Evolutionary conservation across 2,797 vertebrate genomes (phyloP), one percentile per base, ranked within the genome.

Genomic region (Myioborus miniatus): DNA sequence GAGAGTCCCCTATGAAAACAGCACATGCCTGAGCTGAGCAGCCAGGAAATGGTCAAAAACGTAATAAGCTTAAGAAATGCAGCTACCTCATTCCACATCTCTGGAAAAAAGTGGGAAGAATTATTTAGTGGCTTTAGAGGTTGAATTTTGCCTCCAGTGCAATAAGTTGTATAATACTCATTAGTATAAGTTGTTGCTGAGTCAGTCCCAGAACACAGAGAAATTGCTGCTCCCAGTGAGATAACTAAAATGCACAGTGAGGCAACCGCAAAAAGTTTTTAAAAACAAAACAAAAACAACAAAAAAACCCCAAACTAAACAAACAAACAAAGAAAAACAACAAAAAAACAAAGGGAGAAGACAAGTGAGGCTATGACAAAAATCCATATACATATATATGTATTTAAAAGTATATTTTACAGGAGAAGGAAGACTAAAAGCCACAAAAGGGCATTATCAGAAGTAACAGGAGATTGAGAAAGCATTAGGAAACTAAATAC

Each of bases 11-110:
- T 52, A 26, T 17, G 23, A 71, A 80, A 70, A 59, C 0, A 70
- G 29, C 15, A n/a, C 0, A 4, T 11, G 29, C 4, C 16, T 67
- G 60, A 72, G 17, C 12, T 11, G 9, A 5, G 9, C 16, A 44
- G 23, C 20, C 26, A 49, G 20, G 17, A 63, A 89, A 81, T 0
- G 0, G 17, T 5, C 3, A 78, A 60, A 34, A 64, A 78, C 64
- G 24, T 4, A n/a, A 22, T 5, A 39, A 11, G 13, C 24, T 84
- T 44, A 72, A 76, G 34, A 77, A 74, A 62, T 1, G 3, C 17
- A 62, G 39, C 36, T 49, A 64, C 10, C 12, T 23, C 6, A 30
- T 34, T 24, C 36, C 32, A 55, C 23, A 59, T 18, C 22, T 58
- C 34, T 8, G 9, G 22, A 13, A 44, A 69, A 68, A n/a, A 18